A percentile compares a stretch with the other conserved stretches of the same genome.
These are phyloP conservation scores for silkworm (Bombyx mori) DNA, from an alignment of 1,140 invertebrate species.

Conservation along the genomic window DNA sequence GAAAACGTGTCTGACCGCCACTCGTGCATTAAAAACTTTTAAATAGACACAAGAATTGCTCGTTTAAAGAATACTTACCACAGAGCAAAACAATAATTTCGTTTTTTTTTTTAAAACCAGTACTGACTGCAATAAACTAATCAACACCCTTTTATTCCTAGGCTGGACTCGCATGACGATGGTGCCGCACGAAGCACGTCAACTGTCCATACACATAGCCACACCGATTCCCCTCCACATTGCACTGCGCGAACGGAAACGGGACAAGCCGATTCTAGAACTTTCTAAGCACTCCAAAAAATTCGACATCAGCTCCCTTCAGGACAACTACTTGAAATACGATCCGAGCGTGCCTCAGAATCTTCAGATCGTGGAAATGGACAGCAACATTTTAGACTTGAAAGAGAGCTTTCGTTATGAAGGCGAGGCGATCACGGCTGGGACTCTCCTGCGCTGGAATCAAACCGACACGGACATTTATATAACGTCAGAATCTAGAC, in stretches of 20 bases:
- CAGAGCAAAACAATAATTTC: too few species aligned
- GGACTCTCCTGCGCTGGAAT: constrained; percentile 42
- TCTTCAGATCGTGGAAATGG: constrained; percentile 53
- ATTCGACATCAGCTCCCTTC: constrained; percentile 34
- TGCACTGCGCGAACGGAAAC: constrained; percentile 42
- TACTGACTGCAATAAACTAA: not conserved
- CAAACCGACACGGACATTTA: constrained; percentile 44
- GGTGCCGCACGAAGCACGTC: constrained; percentile 50
- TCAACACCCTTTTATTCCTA: constrained; percentile 11
- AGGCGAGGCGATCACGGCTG: constrained; percentile 43
- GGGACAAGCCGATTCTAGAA: constrained; percentile 46
- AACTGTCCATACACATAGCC: constrained; percentile 42
- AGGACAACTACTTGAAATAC: constrained; percentile 53
- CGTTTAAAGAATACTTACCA: too few species aligned
- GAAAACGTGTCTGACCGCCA: too few species aligned
- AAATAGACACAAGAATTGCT: too few species aligned
- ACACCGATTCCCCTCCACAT: constrained; percentile 45
- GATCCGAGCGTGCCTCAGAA: constrained; percentile 59
- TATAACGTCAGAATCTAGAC: constrained; percentile 38
- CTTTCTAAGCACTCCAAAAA: constrained; percentile 46
- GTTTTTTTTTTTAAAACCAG: too few species aligned
- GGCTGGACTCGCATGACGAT: constrained; percentile 56
- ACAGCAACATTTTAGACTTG: constrained; percentile 54
- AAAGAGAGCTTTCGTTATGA: constrained; percentile 46
- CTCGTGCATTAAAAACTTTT: too few species aligned